A percentile compares a stretch with the other conserved stretches of the same genome.
These are phyloP conservation scores for Heliconius cydno DNA, from an alignment of 2,888 invertebrate genomes.

Conservation along the genomic window DNA sequence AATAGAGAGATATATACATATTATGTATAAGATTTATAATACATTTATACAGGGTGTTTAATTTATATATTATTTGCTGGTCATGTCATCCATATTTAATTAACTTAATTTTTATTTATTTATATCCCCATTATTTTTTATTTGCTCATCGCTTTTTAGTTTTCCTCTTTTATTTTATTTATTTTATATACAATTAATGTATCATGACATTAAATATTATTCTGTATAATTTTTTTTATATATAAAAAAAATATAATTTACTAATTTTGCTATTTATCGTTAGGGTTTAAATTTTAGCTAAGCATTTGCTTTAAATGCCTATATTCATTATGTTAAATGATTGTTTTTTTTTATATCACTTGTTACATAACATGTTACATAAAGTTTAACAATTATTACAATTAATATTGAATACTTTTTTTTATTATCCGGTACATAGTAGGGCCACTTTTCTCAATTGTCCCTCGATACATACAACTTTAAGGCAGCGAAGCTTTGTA, in stretches of 20 bases:
- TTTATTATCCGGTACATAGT: too few relatives aligned
- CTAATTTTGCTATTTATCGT: neutral
- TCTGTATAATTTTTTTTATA: neutral
- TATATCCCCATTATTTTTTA: constrained; percentile 31
- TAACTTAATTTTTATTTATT: neutral
- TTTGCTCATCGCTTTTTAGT: constrained; percentile 69
- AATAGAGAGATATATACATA: neutral
- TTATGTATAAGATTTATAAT: constrained; percentile 6
- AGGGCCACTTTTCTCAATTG: too few relatives aligned
- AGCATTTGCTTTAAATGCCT: constrained; percentile 7
- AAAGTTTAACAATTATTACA: too few relatives aligned
- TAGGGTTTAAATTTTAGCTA: neutral
- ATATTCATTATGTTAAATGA: neutral
- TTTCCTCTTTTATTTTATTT: constrained; percentile 54
- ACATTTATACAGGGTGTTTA: constrained; percentile 12
- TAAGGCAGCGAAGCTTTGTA: too few relatives aligned
- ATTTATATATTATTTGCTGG: constrained; percentile 76
- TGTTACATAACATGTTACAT: too few relatives aligned
- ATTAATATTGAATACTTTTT: too few relatives aligned
- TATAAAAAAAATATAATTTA: neutral
- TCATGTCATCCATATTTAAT: constrained; percentile 64
- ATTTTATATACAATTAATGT: neutral
- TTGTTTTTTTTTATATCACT: neutral
- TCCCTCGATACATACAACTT: too few relatives aligned
- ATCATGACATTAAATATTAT: neutral